Evolutionary conservation across 2,797 vertebrate genomes (phyloP).

Genomic region (Gymnothorax javanicus): DNA sequence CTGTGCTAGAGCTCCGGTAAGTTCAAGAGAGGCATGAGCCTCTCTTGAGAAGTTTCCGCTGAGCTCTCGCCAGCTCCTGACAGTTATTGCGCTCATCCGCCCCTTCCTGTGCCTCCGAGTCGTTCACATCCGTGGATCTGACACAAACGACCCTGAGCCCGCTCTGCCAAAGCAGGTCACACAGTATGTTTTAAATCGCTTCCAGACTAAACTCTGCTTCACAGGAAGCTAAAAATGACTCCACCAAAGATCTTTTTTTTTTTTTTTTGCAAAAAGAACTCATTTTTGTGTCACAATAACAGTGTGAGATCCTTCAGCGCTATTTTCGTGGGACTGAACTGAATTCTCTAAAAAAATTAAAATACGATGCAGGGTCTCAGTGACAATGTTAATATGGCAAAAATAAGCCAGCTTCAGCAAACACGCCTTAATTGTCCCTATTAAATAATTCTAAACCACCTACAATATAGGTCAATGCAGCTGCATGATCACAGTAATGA

Average conservation of each 20-base stretch:
- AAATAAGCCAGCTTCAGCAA: not conserved
- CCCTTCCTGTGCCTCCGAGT: conserved; percentile 34
- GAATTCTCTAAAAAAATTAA: not conserved
- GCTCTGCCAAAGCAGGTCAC: conserved; percentile 66
- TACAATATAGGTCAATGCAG: not conserved
- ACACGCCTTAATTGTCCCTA: not conserved
- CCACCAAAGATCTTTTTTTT: conserved; percentile 50
- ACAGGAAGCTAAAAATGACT: not conserved
- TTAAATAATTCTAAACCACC: not conserved
- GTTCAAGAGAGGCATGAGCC: not conserved
- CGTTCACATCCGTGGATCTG: conserved; percentile 68
- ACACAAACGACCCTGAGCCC: conserved; percentile 64
- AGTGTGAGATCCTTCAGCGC: not conserved
- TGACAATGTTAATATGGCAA: not conserved
- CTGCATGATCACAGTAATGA: not conserved
- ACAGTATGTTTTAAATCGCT: conserved; percentile 68
- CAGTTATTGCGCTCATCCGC: conserved; percentile 1
- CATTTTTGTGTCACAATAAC: not conserved
- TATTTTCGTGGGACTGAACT: not conserved
- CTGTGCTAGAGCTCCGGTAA: not conserved
- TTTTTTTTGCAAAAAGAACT: conserved; percentile 48
- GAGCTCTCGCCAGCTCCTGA: not conserved
- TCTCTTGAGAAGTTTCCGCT: not conserved
- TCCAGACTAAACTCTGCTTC: conserved; percentile 53
- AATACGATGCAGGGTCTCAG: not conserved